Evolutionary conservation across 2,113 vertebrate species (phyloP).

Genomic region (Pteropus alecto): DNA sequence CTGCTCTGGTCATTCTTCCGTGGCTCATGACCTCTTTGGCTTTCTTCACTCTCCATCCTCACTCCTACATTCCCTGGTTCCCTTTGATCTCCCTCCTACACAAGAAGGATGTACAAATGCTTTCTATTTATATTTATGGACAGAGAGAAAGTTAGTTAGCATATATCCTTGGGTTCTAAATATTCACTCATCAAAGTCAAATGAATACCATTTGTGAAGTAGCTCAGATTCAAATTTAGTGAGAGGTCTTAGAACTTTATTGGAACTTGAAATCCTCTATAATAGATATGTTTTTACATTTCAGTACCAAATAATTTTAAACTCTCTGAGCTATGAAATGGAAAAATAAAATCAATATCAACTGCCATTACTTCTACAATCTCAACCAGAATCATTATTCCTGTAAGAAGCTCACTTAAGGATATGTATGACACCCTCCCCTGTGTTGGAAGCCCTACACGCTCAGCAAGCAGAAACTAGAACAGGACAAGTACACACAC

Average conservation of each 20-base stretch:
- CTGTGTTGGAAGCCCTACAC: not conserved
- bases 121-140: not conserved
- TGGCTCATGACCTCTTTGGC: not conserved
- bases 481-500: not conserved
- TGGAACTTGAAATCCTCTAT: not conserved
- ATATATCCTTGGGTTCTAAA: constrained; percentile 24
- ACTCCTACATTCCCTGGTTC: not conserved
- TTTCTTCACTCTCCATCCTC: not conserved
- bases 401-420: not conserved
- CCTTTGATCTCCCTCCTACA: not conserved
- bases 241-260: not conserved
- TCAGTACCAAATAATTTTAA: constrained; percentile 6
- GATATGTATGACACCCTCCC: not conserved
- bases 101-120: not conserved
- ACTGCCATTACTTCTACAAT: not conserved
- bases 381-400: not conserved
- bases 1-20: not conserved
- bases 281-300: constrained; percentile 25
- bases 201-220: not conserved
- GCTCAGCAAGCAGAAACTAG: not conserved
- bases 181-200: not conserved
- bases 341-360: constrained; percentile 38
- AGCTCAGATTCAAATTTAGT: not conserved
- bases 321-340: not conserved
- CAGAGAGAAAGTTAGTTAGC: not conserved